These are phyloP conservation scores for Pyrochroa serraticornis DNA, from an alignment of 2,888 invertebrate genomes.

Conservation along the genomic window DNA sequence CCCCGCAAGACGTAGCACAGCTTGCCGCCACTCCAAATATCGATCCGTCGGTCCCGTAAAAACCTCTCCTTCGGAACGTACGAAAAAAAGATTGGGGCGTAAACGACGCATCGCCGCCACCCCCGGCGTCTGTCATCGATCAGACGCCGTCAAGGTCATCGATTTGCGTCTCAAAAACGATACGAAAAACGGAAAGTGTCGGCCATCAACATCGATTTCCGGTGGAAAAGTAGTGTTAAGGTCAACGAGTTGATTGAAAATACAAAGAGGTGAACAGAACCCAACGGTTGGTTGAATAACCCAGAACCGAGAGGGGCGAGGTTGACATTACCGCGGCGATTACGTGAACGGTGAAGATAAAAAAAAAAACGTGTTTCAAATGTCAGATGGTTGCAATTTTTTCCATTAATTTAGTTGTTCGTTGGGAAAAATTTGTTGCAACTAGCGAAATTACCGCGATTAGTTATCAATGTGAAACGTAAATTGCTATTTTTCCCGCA, in stretches of 20 bases:
- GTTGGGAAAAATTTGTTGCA: too few species aligned
- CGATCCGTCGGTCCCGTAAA: neutral
- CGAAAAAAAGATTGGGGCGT: neutral
- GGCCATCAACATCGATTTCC: conserved; percentile 16
- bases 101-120: neutral
- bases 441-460: too few species aligned
- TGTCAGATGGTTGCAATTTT: too few species aligned
- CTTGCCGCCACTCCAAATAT: neutral
- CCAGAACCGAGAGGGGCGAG: too few species aligned
- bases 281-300: too few species aligned
- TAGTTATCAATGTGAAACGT: too few species aligned
- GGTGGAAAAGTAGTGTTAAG: conserved; percentile 19
- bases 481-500: too few species aligned
- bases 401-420: too few species aligned
- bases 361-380: too few species aligned
- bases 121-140: neutral
- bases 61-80: neutral
- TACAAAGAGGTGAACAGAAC: neutral
- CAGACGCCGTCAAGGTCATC: neutral
- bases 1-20: neutral
- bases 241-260: conserved; percentile 15
- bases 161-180: conserved; percentile 2
- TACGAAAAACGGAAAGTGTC: conserved; percentile 3
- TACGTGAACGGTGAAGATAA: too few species aligned
- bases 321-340: too few species aligned